Percentiles rank a stretch among this genome's conserved stretches.
Evolutionary conservation across 2,888 invertebrate species (phyloP).

Genomic region (Lomographa bimaculata): DNA sequence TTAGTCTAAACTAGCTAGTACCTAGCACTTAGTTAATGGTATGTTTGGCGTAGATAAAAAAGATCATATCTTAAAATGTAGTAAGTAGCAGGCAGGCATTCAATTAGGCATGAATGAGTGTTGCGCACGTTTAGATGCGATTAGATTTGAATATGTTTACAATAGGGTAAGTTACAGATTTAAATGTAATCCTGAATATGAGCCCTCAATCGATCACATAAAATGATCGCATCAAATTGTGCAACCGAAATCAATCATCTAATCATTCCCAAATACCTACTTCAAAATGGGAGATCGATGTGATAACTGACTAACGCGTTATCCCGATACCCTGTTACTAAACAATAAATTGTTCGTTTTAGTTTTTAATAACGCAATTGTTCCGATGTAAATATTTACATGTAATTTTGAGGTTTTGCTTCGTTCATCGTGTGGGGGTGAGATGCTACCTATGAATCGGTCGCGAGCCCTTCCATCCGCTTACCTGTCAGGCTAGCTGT

Average conservation of each 20-base stretch:
- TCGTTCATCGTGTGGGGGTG: conserved; percentile 12
- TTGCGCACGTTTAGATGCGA: too few species aligned
- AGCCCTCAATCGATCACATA: too few species aligned
- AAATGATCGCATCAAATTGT: too few species aligned
- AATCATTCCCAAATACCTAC: conserved; percentile 2
- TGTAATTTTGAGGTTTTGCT: conserved; percentile 8
- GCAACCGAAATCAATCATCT: neutral
- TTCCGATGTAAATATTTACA: conserved; percentile 11
- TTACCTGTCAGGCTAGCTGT: neutral
- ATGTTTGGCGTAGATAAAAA: too few species aligned
- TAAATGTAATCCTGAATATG: too few species aligned
- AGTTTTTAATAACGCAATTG: too few species aligned
- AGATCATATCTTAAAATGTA: too few species aligned
- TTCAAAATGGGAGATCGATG: conserved; percentile 2
- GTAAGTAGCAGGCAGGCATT: too few species aligned
- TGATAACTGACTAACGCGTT: conserved; percentile 14
- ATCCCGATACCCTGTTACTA: conserved; percentile 13
- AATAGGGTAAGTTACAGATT: too few species aligned
- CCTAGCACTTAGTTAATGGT: too few species aligned
- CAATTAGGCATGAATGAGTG: too few species aligned
- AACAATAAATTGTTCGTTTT: conserved; percentile 7
- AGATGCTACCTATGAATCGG: conserved; percentile 8
- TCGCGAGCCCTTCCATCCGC: conserved; percentile 11
- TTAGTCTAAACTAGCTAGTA: conserved; percentile 5
- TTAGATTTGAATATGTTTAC: too few species aligned